Base-by-base conservation (phyloP, 1,140 invertebrate genomes). In the Drosophila kikkawai region DNA sequence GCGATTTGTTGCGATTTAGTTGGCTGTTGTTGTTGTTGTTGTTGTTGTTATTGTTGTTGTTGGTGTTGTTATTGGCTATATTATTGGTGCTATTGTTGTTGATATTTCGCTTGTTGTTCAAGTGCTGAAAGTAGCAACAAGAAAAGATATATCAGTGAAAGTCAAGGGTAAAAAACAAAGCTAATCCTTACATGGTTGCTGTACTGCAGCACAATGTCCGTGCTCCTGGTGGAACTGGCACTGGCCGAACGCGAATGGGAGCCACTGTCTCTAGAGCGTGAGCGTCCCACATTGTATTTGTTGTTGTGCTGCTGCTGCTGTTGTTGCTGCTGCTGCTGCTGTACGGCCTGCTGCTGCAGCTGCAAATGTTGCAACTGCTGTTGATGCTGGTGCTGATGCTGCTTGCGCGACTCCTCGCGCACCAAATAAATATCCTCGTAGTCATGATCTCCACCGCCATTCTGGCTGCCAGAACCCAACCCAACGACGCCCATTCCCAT, bases 381-480 rank as follows among this genome's bases (percentile, higher is more conserved):
- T 12, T 68, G 50, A 1, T 82, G 77, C 37, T 83, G 79, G 3
- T 92, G 83, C 19, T 83, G 84, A 36, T 87, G 84, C 37, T 87
- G 82, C 76, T 91, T 86, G 22, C 94, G 76, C 17, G 91, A 94
- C 67, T 96, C 95, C 47, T 95, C 95, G 34, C 95, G 93, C 11
- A 96, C 94, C 77, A 95, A 79, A 87, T 96, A 96, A 45, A 96
- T 96, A 66, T 96, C 96, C 91, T 96, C 96, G 80, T 96, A 96
- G 80, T 96, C 96, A 65, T 96, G 95, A 67, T 96, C 95, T 3
- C 80, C 85, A 6, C 73, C 68, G 7, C 69, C 78, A 11, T 51
- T 36, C 63, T 67, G 37, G 7, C 75, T 17, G 57, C 50, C 74
- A 36, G 29, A 29, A 6, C 26, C 26, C 26, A 29, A 63, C 73